phyloP scores from a whole-genome alignment of 64 coral and sea anemone species.

The Dendrophyllia cribrosa region DNA sequence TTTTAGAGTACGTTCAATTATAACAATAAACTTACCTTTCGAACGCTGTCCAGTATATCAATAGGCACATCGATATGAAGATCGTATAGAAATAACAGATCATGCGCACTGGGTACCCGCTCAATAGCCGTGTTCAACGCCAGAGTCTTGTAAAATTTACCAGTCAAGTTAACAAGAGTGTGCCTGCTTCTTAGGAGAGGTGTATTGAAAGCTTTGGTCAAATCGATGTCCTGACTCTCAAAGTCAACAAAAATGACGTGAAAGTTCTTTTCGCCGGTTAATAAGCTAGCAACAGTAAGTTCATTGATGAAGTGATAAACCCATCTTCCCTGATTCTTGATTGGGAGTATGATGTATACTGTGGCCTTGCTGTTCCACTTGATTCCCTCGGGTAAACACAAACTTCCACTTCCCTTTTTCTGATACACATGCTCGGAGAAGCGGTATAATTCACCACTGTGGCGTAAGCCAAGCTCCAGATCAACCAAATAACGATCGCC shows the following conservation, averaged over 20 bases:
- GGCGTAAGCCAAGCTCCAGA: neutral
- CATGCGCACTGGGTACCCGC: neutral
- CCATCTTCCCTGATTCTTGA: slow-evolving; percentile 6
- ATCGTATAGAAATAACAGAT: neutral
- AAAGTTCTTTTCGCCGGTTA: neutral
- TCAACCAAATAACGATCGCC: slow-evolving; percentile 2
- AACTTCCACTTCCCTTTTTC: neutral
- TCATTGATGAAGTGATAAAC: slow-evolving; percentile 27
- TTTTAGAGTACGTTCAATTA: too few species aligned
- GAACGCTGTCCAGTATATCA: too few species aligned
- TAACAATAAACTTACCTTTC: too few species aligned
- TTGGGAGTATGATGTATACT: slow-evolving; percentile 10
- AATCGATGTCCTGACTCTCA: slow-evolving; percentile 56
- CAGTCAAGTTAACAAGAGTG: slow-evolving; percentile 39
- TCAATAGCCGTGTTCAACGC: slow-evolving; percentile 10
- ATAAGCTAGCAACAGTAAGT: neutral
- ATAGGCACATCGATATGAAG: neutral
- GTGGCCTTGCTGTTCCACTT: slow-evolving; percentile 1
- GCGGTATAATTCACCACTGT: neutral
- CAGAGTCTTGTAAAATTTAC: slow-evolving; percentile 62
- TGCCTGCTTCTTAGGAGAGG: slow-evolving; percentile 41
- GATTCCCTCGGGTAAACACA: slow-evolving; percentile 4
- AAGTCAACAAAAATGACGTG: slow-evolving; percentile 12
- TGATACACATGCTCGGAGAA: neutral
- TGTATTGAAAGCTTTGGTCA: slow-evolving; percentile 40